Conservation (phyloP, 2,113 vertebrate genomes). For the Coturnix japonica region DNA sequence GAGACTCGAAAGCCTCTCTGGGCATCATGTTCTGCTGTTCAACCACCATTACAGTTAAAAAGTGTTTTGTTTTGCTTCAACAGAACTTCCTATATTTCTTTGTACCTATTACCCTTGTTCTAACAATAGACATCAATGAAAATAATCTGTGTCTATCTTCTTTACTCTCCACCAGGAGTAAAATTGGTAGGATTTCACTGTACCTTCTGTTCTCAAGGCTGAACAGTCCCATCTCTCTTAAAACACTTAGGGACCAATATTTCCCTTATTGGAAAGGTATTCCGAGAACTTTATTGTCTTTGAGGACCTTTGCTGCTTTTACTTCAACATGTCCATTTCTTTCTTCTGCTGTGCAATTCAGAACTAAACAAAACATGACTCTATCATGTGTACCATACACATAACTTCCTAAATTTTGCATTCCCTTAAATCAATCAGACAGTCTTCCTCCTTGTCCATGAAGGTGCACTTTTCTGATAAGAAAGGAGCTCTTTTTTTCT, state of each 20-base stretch:
- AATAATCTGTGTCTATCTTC: neutral
- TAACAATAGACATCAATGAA: neutral
- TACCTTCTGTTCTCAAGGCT: neutral
- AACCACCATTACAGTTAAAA: neutral
- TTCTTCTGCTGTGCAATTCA: neutral
- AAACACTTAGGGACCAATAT: too few species aligned
- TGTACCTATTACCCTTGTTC: neutral
- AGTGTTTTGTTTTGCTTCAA: neutral
- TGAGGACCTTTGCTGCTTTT: neutral
- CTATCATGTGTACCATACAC: accelerated
- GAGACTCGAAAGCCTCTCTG: neutral
- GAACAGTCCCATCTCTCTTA: neutral
- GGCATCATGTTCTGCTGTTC: neutral
- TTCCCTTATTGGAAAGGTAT: neutral
- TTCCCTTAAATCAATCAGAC: neutral
- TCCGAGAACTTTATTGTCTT: neutral
- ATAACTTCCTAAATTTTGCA: neutral
- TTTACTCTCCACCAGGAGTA: neutral
- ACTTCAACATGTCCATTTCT: neutral
- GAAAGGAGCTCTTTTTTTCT: neutral
- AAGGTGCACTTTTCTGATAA: neutral
- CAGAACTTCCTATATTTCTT: neutral
- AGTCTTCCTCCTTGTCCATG: neutral
- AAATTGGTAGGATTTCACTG: neutral
- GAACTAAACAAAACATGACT: neutral